phyloP scores from a whole-genome alignment of 2,888 invertebrate species.

The Spilosoma lubricipeda region DNA sequence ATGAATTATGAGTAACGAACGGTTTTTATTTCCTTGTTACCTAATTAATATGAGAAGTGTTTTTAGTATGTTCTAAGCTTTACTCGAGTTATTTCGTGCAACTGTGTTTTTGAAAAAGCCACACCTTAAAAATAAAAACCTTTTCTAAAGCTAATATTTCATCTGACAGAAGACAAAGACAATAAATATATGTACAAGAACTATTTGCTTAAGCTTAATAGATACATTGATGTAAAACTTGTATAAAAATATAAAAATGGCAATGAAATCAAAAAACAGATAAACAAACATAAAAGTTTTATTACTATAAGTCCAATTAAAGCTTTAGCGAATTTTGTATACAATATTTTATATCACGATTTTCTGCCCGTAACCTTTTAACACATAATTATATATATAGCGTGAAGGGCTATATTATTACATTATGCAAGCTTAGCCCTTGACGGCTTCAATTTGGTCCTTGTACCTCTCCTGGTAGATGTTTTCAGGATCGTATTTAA shows the following conservation, averaged over 20 bases:
- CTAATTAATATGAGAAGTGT: neutral
- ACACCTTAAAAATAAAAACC: too few species aligned
- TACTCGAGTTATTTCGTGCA: neutral
- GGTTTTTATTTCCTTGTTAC: neutral
- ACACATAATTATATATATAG: neutral
- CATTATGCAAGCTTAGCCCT: neutral
- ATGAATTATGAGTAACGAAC: too few species aligned
- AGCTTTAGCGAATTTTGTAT: slow-evolving; percentile 27
- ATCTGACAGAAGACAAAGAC: too few species aligned
- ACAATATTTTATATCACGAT: slow-evolving; percentile 16
- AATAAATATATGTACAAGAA: too few species aligned
- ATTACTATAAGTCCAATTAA: slow-evolving; percentile 37
- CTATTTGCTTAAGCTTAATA: too few species aligned
- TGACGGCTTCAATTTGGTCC: slow-evolving; percentile 70
- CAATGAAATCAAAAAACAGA: neutral
- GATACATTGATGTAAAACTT: too few species aligned
- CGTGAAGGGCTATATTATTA: neutral
- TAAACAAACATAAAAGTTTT: slow-evolving; percentile 2
- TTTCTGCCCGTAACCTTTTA: slow-evolving; percentile 29
- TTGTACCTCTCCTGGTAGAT: slow-evolving; percentile 89
- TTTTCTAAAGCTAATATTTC: too few species aligned
- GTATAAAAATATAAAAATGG: too few species aligned
- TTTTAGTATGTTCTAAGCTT: too few species aligned
- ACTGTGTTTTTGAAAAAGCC: neutral
- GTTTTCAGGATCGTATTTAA: slow-evolving; percentile 90